Evolutionary conservation across 2,113 vertebrate genomes (phyloP).

Genomic region (Gopherus evgoodei): DNA sequence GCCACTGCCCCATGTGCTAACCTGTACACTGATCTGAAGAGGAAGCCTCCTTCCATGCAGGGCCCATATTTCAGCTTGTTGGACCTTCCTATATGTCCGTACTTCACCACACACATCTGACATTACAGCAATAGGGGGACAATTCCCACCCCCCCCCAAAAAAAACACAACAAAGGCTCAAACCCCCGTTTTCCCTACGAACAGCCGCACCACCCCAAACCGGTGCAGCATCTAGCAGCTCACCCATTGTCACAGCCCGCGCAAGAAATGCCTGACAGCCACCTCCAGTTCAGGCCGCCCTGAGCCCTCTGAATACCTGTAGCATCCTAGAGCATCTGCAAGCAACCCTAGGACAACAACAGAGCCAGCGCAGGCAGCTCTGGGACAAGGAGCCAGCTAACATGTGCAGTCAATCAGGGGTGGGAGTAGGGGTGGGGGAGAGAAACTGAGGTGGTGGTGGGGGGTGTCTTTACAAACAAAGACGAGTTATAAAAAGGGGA

Average conservation of each 20-base stretch:
- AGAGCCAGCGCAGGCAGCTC: background rate
- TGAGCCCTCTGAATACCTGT: background rate
- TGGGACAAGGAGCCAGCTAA: background rate
- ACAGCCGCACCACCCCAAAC: background rate
- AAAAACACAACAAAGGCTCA: background rate
- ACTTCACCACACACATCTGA: background rate
- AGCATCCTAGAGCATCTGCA: background rate
- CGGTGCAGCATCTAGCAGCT: background rate
- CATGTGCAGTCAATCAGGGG: background rate
- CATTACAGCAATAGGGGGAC: background rate
- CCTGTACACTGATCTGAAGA: background rate
- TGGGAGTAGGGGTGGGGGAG: background rate
- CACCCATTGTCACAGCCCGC: too few species aligned
- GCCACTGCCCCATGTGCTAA: background rate
- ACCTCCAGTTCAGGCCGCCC: too few species aligned
- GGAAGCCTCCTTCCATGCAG: background rate
- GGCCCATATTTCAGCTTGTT: background rate
- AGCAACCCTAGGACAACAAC: background rate
- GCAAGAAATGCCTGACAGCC: background rate
- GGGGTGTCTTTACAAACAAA: background rate
- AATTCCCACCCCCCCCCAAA: background rate
- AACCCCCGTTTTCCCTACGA: background rate
- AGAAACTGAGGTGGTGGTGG: background rate
- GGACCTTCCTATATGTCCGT: background rate
- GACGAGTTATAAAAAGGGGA: background rate